A percentile compares a stretch with the other conserved stretches of the same genome.
These are phyloP conservation scores for Palythoa grandiflora DNA, from an alignment of 92 coral and sea anemone genomes.

Conservation along the genomic window DNA sequence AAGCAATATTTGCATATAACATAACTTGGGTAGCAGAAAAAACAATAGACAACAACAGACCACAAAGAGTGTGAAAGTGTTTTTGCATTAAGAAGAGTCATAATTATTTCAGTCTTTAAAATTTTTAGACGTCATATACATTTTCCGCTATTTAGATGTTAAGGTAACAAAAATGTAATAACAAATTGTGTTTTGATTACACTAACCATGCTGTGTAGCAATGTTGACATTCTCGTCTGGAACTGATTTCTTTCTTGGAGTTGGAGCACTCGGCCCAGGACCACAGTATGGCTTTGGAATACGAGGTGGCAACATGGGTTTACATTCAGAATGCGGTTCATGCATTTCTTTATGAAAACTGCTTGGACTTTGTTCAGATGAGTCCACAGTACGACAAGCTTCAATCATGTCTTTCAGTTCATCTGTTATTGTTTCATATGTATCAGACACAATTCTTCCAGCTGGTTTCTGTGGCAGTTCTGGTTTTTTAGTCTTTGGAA, in stretches of 20 bases:
- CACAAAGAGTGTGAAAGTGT: too few relatives aligned
- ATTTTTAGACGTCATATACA: too few relatives aligned
- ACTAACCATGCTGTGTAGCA: background rate
- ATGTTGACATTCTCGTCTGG: background rate
- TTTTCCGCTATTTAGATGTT: too few relatives aligned
- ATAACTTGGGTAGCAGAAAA: too few relatives aligned
- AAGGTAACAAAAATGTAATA: too few relatives aligned
- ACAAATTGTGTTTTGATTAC: background rate
- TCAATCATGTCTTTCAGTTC: constrained; percentile 77
- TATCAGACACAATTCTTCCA: constrained; percentile 55
- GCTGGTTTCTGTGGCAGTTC: constrained; percentile 35
- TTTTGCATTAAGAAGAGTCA: too few relatives aligned
- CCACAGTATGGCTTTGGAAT: constrained; percentile 93
- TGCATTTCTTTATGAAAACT: constrained; percentile 28
- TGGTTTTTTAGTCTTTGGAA: constrained; percentile 21
- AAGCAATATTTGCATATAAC: too few relatives aligned
- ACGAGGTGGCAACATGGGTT: constrained; percentile 79
- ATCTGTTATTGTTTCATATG: constrained; percentile 79
- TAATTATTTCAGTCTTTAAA: too few relatives aligned
- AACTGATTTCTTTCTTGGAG: constrained; percentile 6
- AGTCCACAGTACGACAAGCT: constrained; percentile 58
- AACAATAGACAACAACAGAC: too few relatives aligned
- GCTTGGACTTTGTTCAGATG: constrained; percentile 24
- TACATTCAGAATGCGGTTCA: constrained; percentile 6
- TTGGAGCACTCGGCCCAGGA: constrained; percentile 51